phyloP scores from a whole-genome alignment of 2,888 invertebrate genomes.

The Syrphus vitripennis region DNA sequence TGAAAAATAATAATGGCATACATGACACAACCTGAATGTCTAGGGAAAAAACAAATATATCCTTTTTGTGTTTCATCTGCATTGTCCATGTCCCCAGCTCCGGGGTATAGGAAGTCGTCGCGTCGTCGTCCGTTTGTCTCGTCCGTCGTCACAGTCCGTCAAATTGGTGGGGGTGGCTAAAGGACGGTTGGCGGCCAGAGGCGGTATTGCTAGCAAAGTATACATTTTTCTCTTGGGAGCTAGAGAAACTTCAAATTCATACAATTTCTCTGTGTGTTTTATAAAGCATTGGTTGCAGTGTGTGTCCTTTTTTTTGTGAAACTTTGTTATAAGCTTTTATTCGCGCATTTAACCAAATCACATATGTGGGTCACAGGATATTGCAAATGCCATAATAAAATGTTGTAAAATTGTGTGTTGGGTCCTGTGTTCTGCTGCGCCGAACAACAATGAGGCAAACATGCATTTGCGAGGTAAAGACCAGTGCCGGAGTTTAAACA shows the following conservation, averaged over 20 bases:
- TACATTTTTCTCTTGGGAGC: background rate
- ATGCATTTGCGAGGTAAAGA: background rate
- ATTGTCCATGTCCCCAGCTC: background rate
- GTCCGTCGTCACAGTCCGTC: background rate
- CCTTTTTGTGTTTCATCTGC: conserved; percentile 44
- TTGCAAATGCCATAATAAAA: conserved; percentile 59
- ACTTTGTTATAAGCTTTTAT: conserved; percentile 15
- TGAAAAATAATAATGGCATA: conserved; percentile 35
- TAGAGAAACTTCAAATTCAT: conserved; percentile 16
- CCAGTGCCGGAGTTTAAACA: background rate
- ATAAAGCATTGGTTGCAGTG: background rate
- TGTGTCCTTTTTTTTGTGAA: background rate
- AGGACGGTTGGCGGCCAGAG: too few relatives aligned
- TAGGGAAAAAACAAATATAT: background rate
- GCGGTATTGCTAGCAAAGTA: background rate
- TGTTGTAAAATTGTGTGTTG: conserved; percentile 18
- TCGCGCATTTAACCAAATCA: conserved; percentile 54
- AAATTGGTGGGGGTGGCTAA: too few relatives aligned
- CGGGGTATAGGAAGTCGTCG: background rate
- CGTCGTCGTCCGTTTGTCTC: background rate
- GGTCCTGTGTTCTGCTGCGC: background rate
- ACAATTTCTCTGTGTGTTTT: conserved; percentile 36
- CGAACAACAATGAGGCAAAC: background rate
- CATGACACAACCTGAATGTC: conserved; percentile 4
- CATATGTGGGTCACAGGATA: conserved; percentile 67